Percentiles rank a stretch among this genome's conserved stretches.
Conservation (phyloP, 2,797 vertebrate genomes). For the Ctenosaura bakeri region DNA sequence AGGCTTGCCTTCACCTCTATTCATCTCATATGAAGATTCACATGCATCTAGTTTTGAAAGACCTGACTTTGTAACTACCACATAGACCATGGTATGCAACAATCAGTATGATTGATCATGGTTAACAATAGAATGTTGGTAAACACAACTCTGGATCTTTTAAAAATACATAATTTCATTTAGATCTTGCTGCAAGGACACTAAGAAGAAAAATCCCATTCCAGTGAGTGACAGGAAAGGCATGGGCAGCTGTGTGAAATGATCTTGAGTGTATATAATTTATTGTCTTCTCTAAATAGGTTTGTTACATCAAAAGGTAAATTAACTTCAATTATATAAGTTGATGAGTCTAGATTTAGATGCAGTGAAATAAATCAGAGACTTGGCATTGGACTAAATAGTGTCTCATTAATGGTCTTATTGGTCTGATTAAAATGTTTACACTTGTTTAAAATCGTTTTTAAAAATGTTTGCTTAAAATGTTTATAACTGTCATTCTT, state of each 20-base stretch:
- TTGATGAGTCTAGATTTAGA: neutral
- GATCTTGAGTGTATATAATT: neutral
- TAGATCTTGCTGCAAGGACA: neutral
- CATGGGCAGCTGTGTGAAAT: neutral
- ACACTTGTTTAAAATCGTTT: neutral
- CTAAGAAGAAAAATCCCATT: neutral
- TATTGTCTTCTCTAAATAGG: neutral
- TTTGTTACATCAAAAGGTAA: neutral
- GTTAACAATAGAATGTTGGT: neutral
- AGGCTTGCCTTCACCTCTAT: neutral
- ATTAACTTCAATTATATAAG: neutral
- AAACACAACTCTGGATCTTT: neutral
- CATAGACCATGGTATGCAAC: neutral
- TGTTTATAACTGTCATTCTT: neutral
- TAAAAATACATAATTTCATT: neutral
- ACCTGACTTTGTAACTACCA: neutral
- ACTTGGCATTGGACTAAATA: neutral
- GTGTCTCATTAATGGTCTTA: neutral
- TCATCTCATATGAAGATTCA: neutral
- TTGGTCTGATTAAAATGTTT: too few relatives aligned
- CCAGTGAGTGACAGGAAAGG: neutral
- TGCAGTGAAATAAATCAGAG: neutral
- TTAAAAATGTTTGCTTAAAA: neutral
- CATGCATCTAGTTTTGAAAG: neutral
- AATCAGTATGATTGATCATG: neutral